Conservation (phyloP, 2,113 vertebrate species). For the Pterocles burchelli region DNA sequence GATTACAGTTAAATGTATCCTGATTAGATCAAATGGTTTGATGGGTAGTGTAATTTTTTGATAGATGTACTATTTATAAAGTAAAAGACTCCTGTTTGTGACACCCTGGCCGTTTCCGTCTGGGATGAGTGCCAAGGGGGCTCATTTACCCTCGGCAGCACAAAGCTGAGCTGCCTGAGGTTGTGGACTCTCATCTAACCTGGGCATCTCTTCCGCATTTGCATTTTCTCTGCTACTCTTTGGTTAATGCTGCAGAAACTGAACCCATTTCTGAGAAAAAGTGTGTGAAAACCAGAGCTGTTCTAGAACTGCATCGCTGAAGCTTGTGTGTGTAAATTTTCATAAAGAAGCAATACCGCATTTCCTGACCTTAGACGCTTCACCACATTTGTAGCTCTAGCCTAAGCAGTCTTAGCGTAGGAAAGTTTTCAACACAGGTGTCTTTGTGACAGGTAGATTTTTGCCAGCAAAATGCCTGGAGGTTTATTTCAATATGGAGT, state of each 20-base stretch:
- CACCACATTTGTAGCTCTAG: not conserved
- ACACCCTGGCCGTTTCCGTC: not conserved
- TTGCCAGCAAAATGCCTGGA: not conserved
- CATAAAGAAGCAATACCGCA: not conserved
- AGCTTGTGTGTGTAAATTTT: not conserved
- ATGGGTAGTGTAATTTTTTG: not conserved
- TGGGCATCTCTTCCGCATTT: not conserved
- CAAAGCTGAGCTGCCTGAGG: not conserved
- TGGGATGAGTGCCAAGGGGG: not conserved
- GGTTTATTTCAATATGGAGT: not conserved
- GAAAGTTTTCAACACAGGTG: not conserved
- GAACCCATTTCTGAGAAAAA: not conserved
- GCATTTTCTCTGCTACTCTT: not conserved
- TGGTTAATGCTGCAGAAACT: not conserved
- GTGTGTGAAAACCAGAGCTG: not conserved
- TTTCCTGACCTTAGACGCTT: not conserved
- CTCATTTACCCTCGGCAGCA: not conserved
- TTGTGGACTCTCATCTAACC: not conserved
- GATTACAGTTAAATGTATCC: not conserved
- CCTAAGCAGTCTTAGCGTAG: not conserved
- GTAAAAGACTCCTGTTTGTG: not conserved
- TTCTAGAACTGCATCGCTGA: not conserved
- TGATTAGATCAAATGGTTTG: not conserved
- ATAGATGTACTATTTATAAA: not conserved
- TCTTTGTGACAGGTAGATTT: not conserved